Conservation (phyloP, 2,888 invertebrate genomes). For the Allacma fusca region DNA sequence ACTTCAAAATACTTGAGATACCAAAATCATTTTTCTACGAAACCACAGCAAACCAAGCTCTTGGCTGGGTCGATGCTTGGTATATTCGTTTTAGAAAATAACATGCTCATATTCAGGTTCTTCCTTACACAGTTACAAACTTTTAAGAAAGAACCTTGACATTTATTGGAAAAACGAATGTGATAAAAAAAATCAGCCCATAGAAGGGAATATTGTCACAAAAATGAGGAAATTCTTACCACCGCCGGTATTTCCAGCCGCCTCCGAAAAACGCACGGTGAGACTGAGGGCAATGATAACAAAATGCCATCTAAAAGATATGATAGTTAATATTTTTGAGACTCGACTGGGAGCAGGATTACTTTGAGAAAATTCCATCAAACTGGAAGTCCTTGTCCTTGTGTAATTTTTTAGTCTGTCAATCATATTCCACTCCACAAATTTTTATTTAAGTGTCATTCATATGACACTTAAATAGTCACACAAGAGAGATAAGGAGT, state of each 20-base stretch:
- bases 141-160: no score
- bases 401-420: constrained; percentile 31
- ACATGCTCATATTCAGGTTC: no score
- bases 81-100: no score
- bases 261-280: constrained; percentile 39
- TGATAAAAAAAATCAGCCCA: neutral
- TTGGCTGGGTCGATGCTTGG: no score
- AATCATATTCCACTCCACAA: constrained; percentile 21
- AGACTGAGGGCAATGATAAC: constrained; percentile 39
- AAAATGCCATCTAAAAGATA: constrained; percentile 41
- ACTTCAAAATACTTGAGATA: no score
- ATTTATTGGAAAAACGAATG: no score
- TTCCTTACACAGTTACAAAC: no score
- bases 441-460: constrained; percentile 1
- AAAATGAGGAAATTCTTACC: neutral
- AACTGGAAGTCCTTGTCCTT: constrained; percentile 39
- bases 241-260: constrained; percentile 32
- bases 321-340: constrained; percentile 19
- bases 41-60: no score
- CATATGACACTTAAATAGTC: constrained; percentile 11
- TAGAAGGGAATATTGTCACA: neutral
- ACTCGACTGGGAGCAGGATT: constrained; percentile 10
- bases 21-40: no score
- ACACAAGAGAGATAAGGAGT: no score
- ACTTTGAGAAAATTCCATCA: constrained; percentile 16